A percentile compares a stretch with the other conserved stretches of the same genome.
These are phyloP conservation scores for Lypha dubia DNA, from an alignment of 2,888 invertebrate genomes.

Conservation along the genomic window DNA sequence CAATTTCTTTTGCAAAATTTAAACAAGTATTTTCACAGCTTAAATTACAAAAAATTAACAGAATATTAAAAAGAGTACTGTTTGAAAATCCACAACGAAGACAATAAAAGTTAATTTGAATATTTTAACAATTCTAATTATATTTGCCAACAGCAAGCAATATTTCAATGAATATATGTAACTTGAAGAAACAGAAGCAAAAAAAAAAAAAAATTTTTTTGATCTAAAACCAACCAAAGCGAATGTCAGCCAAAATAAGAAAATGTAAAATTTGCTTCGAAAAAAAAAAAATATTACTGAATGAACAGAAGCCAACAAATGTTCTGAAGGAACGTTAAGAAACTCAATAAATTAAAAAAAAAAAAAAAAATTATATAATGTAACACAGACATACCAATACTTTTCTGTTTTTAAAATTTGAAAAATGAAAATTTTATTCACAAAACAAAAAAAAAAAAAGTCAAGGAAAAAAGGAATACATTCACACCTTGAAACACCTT, in stretches of 20 bases:
- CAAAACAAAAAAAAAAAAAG: background rate
- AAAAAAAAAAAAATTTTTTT: too few species aligned
- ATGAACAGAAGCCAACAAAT: background rate
- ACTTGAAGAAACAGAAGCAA: slow-evolving; percentile 29
- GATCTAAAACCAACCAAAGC: slow-evolving; percentile 38
- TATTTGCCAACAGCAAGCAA: slow-evolving; percentile 76
- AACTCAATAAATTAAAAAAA: slow-evolving; percentile 43
- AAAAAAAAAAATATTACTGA: background rate
- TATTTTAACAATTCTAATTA: slow-evolving; percentile 78
- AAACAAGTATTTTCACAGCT: background rate
- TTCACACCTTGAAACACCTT: slow-evolving; percentile 42
- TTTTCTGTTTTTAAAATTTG: slow-evolving; percentile 1
- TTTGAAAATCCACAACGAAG: slow-evolving; percentile 7
- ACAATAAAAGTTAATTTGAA: slow-evolving; percentile 75
- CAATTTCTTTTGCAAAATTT: too few species aligned
- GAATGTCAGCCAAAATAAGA: slow-evolving; percentile 39
- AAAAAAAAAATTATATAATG: background rate
- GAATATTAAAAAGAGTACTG: slow-evolving; percentile 18
- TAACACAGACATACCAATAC: slow-evolving; percentile 13
- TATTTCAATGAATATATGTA: slow-evolving; percentile 57
- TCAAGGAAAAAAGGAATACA: too few species aligned
- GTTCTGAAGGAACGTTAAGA: background rate
- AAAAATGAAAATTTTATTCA: slow-evolving; percentile 7
- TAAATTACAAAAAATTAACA: background rate
- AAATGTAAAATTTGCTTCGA: slow-evolving; percentile 39